A percentile compares a stretch with the other conserved stretches of the same genome.
These are phyloP conservation scores for Coreoperca whiteheadi DNA, from an alignment of 2,113 vertebrate genomes.

Conservation along the genomic window DNA sequence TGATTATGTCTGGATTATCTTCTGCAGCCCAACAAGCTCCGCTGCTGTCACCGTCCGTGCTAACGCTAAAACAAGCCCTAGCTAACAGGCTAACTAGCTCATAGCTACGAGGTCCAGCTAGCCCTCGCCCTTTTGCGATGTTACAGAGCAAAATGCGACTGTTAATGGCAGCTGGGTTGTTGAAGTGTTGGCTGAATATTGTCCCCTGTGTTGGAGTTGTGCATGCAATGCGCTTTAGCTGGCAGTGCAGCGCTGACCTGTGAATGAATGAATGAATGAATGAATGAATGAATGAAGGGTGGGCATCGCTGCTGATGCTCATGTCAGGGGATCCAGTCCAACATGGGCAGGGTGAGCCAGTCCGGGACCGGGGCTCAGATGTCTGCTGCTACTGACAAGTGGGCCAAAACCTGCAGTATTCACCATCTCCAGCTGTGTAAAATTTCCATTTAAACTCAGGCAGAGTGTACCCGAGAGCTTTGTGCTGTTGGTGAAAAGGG, in stretches of 20 bases:
- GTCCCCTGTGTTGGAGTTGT: background rate
- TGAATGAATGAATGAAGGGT: conserved; percentile 34
- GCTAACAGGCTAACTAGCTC: conserved; percentile 48
- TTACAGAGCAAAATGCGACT: background rate
- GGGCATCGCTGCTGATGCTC: conserved; percentile 5
- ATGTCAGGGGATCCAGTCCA: background rate
- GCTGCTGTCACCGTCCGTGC: conserved; percentile 7
- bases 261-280: conserved; percentile 32
- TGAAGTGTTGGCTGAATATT: background rate
- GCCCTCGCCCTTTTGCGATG: background rate
- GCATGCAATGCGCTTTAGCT: background rate
- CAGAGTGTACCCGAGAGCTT: background rate
- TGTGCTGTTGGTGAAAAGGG: background rate
- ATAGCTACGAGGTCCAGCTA: background rate
- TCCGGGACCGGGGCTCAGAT: background rate
- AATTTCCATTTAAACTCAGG: too few species aligned
- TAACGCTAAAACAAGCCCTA: background rate
- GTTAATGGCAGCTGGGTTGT: background rate
- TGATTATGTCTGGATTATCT: conserved; percentile 47
- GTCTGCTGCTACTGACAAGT: background rate
- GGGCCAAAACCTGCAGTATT: too few species aligned
- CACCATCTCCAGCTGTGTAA: background rate
- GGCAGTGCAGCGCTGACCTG: background rate
- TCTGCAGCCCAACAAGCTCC: background rate
- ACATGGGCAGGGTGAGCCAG: background rate